These are phyloP conservation scores for Pimephales promelas DNA, from an alignment of 2,113 vertebrate genomes.

Conservation along the genomic window DNA sequence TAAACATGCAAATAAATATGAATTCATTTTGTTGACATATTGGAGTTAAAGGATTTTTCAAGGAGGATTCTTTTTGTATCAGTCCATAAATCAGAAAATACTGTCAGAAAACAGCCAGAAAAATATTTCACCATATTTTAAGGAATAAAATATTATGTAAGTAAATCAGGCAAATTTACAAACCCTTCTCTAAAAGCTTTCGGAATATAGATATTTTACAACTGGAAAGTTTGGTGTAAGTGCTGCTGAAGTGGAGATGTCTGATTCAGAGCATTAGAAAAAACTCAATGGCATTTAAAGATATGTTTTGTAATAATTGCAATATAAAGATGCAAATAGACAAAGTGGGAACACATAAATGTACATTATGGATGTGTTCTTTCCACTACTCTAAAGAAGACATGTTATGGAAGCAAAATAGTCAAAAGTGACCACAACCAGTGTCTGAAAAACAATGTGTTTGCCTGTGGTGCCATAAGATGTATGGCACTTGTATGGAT, in stretches of 20 bases:
- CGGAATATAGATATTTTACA: not conserved
- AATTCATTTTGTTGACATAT: too few relatives aligned
- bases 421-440: not conserved
- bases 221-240: not conserved
- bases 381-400: not conserved
- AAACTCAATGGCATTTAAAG: too few relatives aligned
- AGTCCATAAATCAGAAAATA: not conserved
- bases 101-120: not conserved
- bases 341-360: too few relatives aligned
- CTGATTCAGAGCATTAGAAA: not conserved
- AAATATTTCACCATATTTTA: not conserved
- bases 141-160: not conserved
- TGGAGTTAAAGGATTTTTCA: too few relatives aligned
- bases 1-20: too few relatives aligned
- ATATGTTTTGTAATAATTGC: too few relatives aligned
- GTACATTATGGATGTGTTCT: too few relatives aligned
- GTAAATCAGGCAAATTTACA: not conserved
- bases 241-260: not conserved
- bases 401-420: not conserved
- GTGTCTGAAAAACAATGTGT: not conserved
- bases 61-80: not conserved
- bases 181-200: not conserved
- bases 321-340: too few relatives aligned
- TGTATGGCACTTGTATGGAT: not conserved
- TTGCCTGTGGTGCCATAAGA: not conserved